Base-by-base conservation (phyloP, 2,888 invertebrate species). In the Drosophila rellima region DNA sequence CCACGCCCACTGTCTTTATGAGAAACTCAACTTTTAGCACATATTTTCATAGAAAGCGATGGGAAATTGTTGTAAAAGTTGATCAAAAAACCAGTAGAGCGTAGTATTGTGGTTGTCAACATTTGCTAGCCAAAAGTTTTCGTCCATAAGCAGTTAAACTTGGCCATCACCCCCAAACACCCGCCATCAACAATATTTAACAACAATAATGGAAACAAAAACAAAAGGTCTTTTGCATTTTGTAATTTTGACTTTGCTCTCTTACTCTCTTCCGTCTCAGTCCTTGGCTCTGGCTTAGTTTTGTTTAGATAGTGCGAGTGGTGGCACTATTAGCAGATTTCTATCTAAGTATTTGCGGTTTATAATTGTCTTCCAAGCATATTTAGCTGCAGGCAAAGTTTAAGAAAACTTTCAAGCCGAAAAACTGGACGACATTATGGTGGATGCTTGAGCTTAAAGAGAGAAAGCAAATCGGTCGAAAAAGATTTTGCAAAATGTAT, bases 301-400 rank as follows among this genome's bases (percentile, higher is more conserved):
- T 50, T 60, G 67, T 70, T 66, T 47, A 66, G 66, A 64, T 80
- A 66, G 73, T 67, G 54, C 42, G 62, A 68, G 70, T 67, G 65
- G 60, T 35, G 69, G 64, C 57, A 70, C 68, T 71, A 74, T 82
- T 82, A 80, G 74, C 62, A 78, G 69, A 74, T 71, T 71, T 54
- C 51, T 61, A 74, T 70, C 62, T 18, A 17, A 55, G 39, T 63
- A 63, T 65, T 71, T 71, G 69, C 62, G 82, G 79, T 67, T 79
- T 79, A 56, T 80, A 79, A 74, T 80, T 82, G 79, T 74, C 69
- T 51, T 52, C 17, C 31, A 47, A 74, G 70, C 78, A 64, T 56
- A 64, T 76, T 78, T 69, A 55, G 67, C 23, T 44, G 48, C n/a
- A 52, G 65, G 45, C 57, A 68, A 71, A 80, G 67, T 70, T 77